phyloP scores from a whole-genome alignment of 2,888 invertebrate species.

The Pristionchus entomophagus region DNA sequence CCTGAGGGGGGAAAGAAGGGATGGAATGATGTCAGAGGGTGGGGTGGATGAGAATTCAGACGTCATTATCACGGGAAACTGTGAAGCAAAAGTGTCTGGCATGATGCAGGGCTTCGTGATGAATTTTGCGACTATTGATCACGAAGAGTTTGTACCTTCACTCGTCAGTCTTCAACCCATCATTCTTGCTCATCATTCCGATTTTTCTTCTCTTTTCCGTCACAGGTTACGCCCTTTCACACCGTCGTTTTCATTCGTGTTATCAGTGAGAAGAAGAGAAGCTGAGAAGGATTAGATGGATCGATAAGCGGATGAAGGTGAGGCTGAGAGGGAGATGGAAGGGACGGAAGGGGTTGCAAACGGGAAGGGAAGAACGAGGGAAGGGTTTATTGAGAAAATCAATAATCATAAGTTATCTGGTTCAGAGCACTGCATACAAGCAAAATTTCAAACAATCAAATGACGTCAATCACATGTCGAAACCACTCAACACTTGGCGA shows the following conservation, averaged over 20 bases:
- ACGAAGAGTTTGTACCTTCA: no score
- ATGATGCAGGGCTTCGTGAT: no score
- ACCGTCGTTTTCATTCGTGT: background rate
- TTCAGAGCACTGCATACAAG: background rate
- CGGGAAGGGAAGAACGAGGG: background rate
- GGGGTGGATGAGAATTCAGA: background rate
- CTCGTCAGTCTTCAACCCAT: background rate
- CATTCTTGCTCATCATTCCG: background rate
- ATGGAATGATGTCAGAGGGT: background rate
- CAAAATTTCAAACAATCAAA: background rate
- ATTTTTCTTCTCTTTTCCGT: background rate
- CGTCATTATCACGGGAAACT: no score
- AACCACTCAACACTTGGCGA: background rate
- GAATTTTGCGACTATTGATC: no score
- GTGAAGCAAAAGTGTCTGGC: no score
- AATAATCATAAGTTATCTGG: background rate
- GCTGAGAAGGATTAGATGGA: background rate
- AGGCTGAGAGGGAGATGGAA: constrained; percentile 3
- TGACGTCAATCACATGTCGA: background rate
- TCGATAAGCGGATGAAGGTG: constrained; percentile 24
- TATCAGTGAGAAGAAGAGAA: constrained; percentile 32
- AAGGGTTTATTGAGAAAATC: background rate
- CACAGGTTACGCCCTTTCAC: constrained; percentile 26
- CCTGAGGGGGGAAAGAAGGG: background rate
- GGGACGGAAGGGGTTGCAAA: background rate